These are phyloP conservation scores for Hippopotamyrus pictus DNA, from an alignment of 2,797 vertebrate species.

Conservation along the genomic window DNA sequence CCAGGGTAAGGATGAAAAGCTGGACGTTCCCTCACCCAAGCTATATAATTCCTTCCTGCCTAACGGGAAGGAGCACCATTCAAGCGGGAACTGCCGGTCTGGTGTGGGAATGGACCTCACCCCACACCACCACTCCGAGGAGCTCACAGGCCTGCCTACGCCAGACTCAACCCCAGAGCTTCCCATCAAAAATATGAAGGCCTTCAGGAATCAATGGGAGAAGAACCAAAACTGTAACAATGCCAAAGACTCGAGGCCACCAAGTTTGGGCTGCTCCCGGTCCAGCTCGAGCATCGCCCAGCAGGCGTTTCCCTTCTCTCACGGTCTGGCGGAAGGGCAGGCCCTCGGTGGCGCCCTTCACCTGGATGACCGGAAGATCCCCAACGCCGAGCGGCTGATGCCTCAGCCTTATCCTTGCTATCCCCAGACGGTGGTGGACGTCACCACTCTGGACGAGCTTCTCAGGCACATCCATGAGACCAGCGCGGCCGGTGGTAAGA, in stretches of 20 bases:
- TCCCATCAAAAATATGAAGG: conserved; percentile 62
- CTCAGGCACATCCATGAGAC: conserved; percentile 70
- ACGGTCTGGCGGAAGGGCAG: conserved; percentile 42
- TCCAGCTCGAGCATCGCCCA: conserved; percentile 37
- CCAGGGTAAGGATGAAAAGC: conserved; percentile 53
- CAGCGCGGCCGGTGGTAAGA: conserved; percentile 48
- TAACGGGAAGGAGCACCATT: conserved; percentile 42
- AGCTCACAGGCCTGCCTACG: conserved; percentile 70
- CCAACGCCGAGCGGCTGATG: conserved; percentile 44
- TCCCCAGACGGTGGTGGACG: conserved; percentile 59
- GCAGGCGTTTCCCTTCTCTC: conserved; percentile 52
- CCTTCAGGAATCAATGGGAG: conserved; percentile 59
- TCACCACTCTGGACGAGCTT: conserved; percentile 73
- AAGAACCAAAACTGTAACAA: conserved; percentile 70
- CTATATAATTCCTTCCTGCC: conserved; percentile 65
- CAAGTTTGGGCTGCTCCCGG: conserved; percentile 12
- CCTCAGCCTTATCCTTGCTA: conserved; percentile 55
- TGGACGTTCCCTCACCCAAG: conserved; percentile 51
- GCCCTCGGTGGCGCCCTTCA: conserved; percentile 27
- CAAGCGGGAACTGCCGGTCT: conserved; percentile 30
- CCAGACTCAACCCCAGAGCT: conserved; percentile 72
- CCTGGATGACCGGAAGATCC: conserved; percentile 46
- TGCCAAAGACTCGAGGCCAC: conserved; percentile 43
- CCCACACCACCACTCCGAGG: conserved; percentile 54
- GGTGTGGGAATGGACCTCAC: conserved; percentile 47